Conservation (phyloP, 2,797 vertebrate species). For the Xiphorhynchus erythropygius region DNA sequence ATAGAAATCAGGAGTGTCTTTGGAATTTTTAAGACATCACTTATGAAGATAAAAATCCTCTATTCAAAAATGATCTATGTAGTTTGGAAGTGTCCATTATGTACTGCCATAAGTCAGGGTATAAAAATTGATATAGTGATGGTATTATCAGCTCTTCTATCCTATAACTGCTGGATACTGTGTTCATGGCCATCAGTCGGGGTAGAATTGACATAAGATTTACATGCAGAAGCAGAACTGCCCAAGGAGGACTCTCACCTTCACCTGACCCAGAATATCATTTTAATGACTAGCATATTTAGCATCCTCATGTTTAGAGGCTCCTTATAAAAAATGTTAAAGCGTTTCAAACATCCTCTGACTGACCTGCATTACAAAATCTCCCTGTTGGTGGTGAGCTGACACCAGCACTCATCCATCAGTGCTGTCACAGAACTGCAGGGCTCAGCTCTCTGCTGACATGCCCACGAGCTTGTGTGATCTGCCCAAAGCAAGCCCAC, state of each 20-base stretch:
- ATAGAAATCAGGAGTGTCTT: neutral
- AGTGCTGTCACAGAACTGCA: neutral
- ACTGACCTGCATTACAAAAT: neutral
- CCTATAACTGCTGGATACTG: neutral
- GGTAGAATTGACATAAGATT: neutral
- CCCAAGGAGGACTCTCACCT: neutral
- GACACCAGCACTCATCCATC: neutral
- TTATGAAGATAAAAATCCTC: neutral
- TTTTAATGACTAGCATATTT: neutral
- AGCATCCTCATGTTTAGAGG: neutral
- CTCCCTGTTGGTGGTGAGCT: neutral
- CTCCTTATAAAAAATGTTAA: neutral
- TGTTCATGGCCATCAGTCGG: neutral
- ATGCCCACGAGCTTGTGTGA: neutral
- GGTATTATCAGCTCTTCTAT: neutral
- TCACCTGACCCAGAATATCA: neutral
- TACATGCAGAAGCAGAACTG: neutral
- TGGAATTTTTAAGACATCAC: neutral
- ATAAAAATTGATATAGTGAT: neutral
- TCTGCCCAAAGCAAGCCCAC: neutral
- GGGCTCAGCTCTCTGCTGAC: conserved; percentile 2
- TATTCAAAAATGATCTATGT: neutral
- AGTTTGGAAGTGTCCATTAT: neutral
- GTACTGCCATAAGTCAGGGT: neutral
- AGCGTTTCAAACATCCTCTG: neutral